Evolutionary conservation across 2,888 invertebrate genomes (phyloP).

Genomic region (Lasioglossum oenotherae): DNA sequence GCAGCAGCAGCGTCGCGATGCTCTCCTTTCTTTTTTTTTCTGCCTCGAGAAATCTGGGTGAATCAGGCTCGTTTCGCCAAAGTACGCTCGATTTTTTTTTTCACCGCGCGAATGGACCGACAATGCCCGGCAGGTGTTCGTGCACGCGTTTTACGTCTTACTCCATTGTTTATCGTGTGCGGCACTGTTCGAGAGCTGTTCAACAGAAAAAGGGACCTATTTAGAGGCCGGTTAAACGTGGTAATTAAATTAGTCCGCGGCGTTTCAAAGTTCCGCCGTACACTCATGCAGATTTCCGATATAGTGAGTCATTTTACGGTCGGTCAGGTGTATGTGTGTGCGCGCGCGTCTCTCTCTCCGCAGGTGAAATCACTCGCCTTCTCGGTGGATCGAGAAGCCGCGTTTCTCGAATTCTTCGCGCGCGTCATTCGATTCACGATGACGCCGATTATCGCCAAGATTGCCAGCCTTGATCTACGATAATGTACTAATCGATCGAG

Average conservation of each 20-base stretch:
- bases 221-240: slow-evolving; percentile 3
- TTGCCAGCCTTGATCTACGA: background rate
- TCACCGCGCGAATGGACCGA: background rate
- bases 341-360: background rate
- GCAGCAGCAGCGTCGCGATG: slow-evolving; percentile 6
- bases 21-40: slow-evolving; percentile 48
- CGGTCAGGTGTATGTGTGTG: slow-evolving; percentile 17
- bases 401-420: slow-evolving; percentile 42
- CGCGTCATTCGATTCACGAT: background rate
- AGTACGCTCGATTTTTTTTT: background rate
- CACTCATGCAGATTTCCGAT: slow-evolving; percentile 62
- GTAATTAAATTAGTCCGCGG: slow-evolving; percentile 50
- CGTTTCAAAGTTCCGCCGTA: background rate
- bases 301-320: slow-evolving; percentile 63
- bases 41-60: slow-evolving; percentile 50
- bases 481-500: slow-evolving; percentile 3
- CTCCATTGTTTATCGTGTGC: background rate
- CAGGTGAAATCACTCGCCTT: slow-evolving; percentile 63
- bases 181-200: background rate
- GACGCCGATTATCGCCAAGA: slow-evolving; percentile 11
- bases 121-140: background rate
- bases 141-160: slow-evolving; percentile 9
- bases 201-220: background rate
- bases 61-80: slow-evolving; percentile 40
- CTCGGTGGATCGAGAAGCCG: background rate